A percentile compares a stretch with the other conserved stretches of the same genome.
Conservation (phyloP, 2,888 invertebrate genomes). For the Monoplex corrugatus region DNA sequence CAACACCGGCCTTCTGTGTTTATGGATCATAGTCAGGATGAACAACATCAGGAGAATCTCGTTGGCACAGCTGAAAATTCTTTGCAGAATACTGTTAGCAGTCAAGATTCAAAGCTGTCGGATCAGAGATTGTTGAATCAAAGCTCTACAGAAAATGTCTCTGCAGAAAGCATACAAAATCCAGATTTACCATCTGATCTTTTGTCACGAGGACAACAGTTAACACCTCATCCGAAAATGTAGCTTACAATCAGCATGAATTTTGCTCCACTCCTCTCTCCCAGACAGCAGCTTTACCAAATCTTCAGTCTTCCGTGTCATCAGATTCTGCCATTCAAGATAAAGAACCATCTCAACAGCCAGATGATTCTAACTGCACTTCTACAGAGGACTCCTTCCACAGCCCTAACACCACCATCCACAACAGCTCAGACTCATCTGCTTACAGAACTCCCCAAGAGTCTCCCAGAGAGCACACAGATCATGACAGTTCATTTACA, state of each 20-base stretch:
- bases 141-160: background rate
- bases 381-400: slow-evolving; percentile 42
- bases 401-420: slow-evolving; percentile 1
- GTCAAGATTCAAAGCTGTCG: background rate
- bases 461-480: slow-evolving; percentile 56
- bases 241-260: background rate
- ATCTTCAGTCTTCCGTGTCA: background rate
- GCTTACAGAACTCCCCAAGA: slow-evolving; percentile 66
- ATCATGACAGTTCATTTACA: background rate
- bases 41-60: background rate
- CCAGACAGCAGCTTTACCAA: background rate
- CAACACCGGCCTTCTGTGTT: background rate
- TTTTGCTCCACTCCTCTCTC: background rate
- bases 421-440: slow-evolving; percentile 60
- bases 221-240: background rate
- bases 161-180: background rate
- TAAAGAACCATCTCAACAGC: background rate
- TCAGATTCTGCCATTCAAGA: background rate
- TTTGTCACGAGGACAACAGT: background rate
- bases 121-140: background rate
- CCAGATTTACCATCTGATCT: background rate
- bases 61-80: background rate
- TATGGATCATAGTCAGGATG: no score
- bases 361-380: background rate
- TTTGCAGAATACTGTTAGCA: background rate